These are phyloP conservation scores for Cryptocephalus primarius DNA, from an alignment of 2,888 invertebrate species.

Conservation along the genomic window DNA sequence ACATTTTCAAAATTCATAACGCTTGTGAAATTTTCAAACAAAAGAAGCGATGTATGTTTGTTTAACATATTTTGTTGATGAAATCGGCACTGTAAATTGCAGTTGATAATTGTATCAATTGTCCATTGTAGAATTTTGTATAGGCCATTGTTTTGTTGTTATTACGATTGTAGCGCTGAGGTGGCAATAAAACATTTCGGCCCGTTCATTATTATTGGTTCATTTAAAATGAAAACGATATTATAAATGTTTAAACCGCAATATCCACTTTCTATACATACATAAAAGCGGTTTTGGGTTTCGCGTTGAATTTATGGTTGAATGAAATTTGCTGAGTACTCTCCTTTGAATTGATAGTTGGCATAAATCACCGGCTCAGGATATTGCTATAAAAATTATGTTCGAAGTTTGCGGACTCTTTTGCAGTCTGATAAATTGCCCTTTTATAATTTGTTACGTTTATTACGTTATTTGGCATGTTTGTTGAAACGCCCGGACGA, in stretches of 20 bases:
- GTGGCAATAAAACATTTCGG: not conserved
- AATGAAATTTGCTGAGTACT: constrained; percentile 34
- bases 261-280: constrained; percentile 26
- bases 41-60: no score
- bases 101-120: no score
- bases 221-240: constrained; percentile 7
- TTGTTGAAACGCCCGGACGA: constrained; percentile 19
- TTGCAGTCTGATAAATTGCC: constrained; percentile 31
- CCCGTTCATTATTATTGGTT: not conserved
- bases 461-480: constrained; percentile 28
- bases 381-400: constrained; percentile 34
- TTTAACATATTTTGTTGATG: no score
- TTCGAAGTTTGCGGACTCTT: constrained; percentile 32
- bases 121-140: no score
- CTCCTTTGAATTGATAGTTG: constrained; percentile 31
- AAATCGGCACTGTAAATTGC: no score
- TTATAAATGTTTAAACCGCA: constrained; percentile 21
- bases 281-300: constrained; percentile 28
- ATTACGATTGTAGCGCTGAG: no score
- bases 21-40: no score
- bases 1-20: no score
- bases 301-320: constrained; percentile 26
- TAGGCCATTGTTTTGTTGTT: no score
- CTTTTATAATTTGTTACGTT: constrained; percentile 32
- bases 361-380: constrained; percentile 30